Percentiles rank a stretch among this genome's conserved stretches.
Conservation (phyloP, 1,140 invertebrate species). For the Scaptomyza graminum region DNA sequence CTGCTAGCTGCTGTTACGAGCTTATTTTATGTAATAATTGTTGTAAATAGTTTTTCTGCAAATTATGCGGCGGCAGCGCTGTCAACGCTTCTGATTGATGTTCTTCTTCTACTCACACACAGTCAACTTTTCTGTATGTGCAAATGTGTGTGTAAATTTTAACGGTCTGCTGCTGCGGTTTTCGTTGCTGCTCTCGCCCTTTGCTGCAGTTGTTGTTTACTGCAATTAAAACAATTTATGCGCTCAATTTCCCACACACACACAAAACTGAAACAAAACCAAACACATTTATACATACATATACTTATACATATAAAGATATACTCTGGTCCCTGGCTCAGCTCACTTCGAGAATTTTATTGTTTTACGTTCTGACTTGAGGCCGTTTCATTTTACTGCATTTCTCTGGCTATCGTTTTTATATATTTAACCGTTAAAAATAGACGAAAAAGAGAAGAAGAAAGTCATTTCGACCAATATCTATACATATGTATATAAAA, state of each 20-base stretch:
- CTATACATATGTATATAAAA: too few species aligned
- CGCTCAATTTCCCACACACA: too few species aligned
- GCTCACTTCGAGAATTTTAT: constrained; percentile 35
- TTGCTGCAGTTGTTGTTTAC: constrained; percentile 49
- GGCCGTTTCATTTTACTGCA: constrained; percentile 22
- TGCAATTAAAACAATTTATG: constrained; percentile 80
- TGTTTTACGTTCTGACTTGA: constrained; percentile 40
- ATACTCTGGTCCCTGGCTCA: constrained; percentile 17
- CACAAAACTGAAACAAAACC: background rate
- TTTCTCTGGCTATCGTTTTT: background rate
- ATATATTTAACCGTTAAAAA: too few species aligned
- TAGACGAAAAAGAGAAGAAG: too few species aligned
- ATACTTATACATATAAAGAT: background rate
- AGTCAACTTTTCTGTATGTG: background rate
- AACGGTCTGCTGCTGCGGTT: constrained; percentile 5
- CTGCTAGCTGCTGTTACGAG: constrained; percentile 7
- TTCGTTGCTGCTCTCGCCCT: constrained; percentile 20
- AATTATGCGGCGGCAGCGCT: constrained; percentile 61
- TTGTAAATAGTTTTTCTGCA: constrained; percentile 79
- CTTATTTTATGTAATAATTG: constrained; percentile 68
- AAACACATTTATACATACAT: constrained; percentile 6
- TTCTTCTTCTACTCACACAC: constrained; percentile 32
- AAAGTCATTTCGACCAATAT: too few species aligned
- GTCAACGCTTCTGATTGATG: constrained; percentile 70
- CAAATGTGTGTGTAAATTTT: constrained; percentile 20